Evolutionary conservation across 1,140 invertebrate species (phyloP).

Genomic region (Melitaea cinxia): DNA sequence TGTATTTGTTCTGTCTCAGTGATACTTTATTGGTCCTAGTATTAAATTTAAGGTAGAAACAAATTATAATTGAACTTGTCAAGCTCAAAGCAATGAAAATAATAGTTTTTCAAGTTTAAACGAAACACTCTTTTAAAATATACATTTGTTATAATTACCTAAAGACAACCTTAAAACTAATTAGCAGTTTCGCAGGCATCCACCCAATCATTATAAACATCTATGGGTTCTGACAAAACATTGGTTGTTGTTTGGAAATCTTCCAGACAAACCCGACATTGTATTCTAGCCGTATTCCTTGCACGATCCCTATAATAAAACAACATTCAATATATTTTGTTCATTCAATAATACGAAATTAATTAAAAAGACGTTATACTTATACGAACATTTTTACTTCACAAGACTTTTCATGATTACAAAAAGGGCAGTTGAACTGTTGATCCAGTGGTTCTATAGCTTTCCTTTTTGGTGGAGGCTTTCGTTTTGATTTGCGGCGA

Average conservation of each 20-base stretch:
- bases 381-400: slow-evolving; percentile 98
- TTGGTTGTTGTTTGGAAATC: slow-evolving; percentile 98
- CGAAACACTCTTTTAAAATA: slow-evolving; percentile 21
- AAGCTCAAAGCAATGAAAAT: no score
- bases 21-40: no score
- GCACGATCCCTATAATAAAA: slow-evolving; percentile 92
- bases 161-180: slow-evolving; percentile 57
- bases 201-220: slow-evolving; percentile 99
- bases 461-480: slow-evolving; percentile 97
- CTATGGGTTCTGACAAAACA: slow-evolving; percentile 97
- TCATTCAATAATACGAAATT: no score
- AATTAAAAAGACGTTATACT: no score
- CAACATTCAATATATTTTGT: no score
- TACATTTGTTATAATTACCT: slow-evolving; percentile 19
- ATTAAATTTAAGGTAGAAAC: no score
- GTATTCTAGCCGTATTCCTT: slow-evolving; percentile 95
- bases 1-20: no score
- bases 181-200: slow-evolving; percentile 93
- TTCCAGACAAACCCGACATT: slow-evolving; percentile 97
- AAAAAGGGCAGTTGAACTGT: slow-evolving; percentile 99
- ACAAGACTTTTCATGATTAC: slow-evolving; percentile 99
- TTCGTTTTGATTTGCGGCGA: slow-evolving; percentile 97
- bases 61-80: no score
- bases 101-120: slow-evolving; percentile 15
- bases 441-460: slow-evolving; percentile 96